A percentile compares a stretch with the other conserved stretches of the same genome.
phyloP scores from a whole-genome alignment of 2,797 vertebrate species.

The Leptodactylus fallax region DNA sequence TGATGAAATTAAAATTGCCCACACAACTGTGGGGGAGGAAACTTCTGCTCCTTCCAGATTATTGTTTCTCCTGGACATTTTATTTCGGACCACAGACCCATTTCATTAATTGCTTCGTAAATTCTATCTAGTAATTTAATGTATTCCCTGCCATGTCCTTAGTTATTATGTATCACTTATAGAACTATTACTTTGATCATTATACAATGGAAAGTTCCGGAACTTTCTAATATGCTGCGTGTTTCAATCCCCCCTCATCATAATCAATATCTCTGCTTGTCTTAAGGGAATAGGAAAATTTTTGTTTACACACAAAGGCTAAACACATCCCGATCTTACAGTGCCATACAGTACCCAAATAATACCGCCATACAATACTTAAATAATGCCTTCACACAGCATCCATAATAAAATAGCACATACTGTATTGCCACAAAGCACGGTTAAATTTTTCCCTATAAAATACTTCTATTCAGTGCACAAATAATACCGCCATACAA shows the following conservation, averaged over 20 bases:
- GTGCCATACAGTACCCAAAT: background rate
- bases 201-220: too few species aligned
- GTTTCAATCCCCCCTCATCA: too few species aligned
- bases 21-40: constrained; percentile 45
- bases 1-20: constrained; percentile 58
- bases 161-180: background rate
- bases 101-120: background rate
- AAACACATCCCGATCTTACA: too few species aligned
- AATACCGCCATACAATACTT: background rate
- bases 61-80: constrained; percentile 15
- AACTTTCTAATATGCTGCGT: too few species aligned
- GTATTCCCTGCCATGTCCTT: background rate
- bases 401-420: too few species aligned
- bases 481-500: too few species aligned
- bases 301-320: too few species aligned
- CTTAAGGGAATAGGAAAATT: background rate
- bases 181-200: background rate
- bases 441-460: too few species aligned
- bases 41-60: constrained; percentile 50
- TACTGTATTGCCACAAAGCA: too few species aligned
- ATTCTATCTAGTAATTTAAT: background rate
- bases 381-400: too few species aligned
- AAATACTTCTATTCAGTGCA: too few species aligned
- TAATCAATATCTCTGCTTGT: too few species aligned
- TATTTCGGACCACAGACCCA: constrained; percentile 24